Conservation (phyloP, 1,140 invertebrate genomes). For the Zophobas atratus region DNA sequence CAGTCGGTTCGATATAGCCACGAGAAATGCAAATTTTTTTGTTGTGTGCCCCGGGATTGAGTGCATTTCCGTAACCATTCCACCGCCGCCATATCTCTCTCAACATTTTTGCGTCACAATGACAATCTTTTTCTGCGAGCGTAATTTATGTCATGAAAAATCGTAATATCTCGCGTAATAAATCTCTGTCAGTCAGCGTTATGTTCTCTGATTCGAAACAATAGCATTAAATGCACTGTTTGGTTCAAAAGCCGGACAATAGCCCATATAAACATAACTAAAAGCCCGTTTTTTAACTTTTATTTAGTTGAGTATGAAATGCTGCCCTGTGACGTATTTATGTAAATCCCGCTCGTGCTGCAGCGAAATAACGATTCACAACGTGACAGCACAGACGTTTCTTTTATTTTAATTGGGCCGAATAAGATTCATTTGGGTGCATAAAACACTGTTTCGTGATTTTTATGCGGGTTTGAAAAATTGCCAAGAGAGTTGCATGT, state of each 20-base stretch:
- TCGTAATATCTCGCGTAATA: conserved; percentile 27
- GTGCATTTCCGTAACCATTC: conserved; percentile 17
- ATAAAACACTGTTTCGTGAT: conserved; percentile 12
- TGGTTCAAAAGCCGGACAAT: conserved; percentile 37
- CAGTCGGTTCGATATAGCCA: conserved; percentile 4
- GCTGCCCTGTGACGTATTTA: conserved; percentile 23
- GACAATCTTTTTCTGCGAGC: conserved; percentile 18
- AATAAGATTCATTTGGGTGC: conserved; percentile 35
- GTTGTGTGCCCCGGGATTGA: neutral
- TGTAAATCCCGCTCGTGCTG: conserved; percentile 26
- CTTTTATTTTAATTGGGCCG: conserved; percentile 34
- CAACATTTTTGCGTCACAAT: conserved; percentile 11
- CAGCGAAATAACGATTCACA: conserved; percentile 28
- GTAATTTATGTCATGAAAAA: conserved; percentile 39
- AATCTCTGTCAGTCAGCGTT: conserved; percentile 28
- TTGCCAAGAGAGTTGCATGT: conserved; percentile 39
- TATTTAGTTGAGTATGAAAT: conserved; percentile 16
- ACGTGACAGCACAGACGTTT: conserved; percentile 23
- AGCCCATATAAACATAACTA: conserved; percentile 33
- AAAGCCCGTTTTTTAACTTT: conserved; percentile 10
- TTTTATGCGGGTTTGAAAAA: conserved; percentile 29
- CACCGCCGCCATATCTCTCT: conserved; percentile 4
- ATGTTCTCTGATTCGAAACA: conserved; percentile 28
- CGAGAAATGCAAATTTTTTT: conserved; percentile 34
- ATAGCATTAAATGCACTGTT: conserved; percentile 38